phyloP scores from a whole-genome alignment of 2,888 invertebrate species.

The Neoitamus cyanurus region DNA sequence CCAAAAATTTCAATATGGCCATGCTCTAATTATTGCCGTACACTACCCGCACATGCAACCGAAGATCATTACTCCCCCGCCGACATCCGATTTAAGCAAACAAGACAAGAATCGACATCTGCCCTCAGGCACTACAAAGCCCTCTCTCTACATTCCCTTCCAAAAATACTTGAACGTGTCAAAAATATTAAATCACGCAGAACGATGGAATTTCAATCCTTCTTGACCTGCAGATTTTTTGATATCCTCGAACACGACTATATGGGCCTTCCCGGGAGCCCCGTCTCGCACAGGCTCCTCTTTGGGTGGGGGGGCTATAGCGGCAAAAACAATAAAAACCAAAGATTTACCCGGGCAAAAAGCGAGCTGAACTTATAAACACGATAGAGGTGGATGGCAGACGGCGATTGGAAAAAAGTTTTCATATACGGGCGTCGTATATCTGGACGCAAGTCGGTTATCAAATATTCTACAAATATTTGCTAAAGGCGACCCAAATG shows the following conservation, averaged over 20 bases:
- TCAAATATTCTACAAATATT: conserved; percentile 53
- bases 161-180: conserved; percentile 41
- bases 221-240: conserved; percentile 29
- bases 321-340: background rate
- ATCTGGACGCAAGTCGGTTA: conserved; percentile 52
- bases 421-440: conserved; percentile 18
- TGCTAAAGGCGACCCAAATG: conserved; percentile 53
- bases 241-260: background rate
- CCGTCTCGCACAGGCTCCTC: background rate
- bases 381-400: conserved; percentile 14
- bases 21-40: background rate
- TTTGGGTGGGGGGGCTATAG: background rate
- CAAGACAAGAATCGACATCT: conserved; percentile 7
- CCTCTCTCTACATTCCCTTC: conserved; percentile 16
- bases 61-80: background rate
- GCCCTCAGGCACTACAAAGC: conserved; percentile 20
- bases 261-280: background rate
- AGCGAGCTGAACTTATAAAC: background rate
- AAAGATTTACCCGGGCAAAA: background rate
- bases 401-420: background rate
- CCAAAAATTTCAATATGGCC: background rate
- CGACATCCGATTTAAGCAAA: background rate
- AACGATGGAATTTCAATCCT: conserved; percentile 33
- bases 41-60: background rate
- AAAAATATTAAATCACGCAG: conserved; percentile 48